phyloP scores from a whole-genome alignment of 1,140 invertebrate species.

The Cherax destructor region DNA sequence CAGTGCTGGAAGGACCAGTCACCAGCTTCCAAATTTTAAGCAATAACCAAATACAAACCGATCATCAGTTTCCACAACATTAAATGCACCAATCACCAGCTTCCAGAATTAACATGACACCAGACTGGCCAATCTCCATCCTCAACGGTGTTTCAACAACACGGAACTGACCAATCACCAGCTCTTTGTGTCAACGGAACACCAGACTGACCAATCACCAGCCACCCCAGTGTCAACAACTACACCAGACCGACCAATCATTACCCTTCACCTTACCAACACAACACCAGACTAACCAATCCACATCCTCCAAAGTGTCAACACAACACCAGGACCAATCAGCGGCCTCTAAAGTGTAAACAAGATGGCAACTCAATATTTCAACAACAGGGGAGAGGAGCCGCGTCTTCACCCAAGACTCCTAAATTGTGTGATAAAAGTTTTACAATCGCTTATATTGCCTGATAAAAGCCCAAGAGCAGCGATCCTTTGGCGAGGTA shows the following conservation, averaged over 20 bases:
- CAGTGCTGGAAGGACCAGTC: too few relatives aligned
- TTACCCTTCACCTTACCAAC: neutral
- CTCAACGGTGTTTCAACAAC: neutral
- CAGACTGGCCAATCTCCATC: neutral
- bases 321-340: neutral
- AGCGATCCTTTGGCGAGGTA: neutral
- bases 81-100: too few relatives aligned
- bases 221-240: neutral
- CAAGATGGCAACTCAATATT: neutral
- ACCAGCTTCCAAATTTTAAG: too few relatives aligned
- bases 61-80: too few relatives aligned
- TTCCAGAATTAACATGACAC: neutral
- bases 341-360: neutral
- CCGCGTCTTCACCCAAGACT: constrained; percentile 2
- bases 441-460: constrained; percentile 11
- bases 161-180: neutral
- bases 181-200: neutral
- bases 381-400: neutral
- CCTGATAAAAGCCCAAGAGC: constrained; percentile 7
- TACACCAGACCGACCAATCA: neutral
- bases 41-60: too few relatives aligned
- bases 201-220: neutral
- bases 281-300: neutral
- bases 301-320: neutral
- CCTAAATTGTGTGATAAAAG: constrained; percentile 25